Percentiles rank a stretch among this genome's conserved stretches.
phyloP scores from a whole-genome alignment of 2,888 invertebrate species.

The Lapara coniferarum region DNA sequence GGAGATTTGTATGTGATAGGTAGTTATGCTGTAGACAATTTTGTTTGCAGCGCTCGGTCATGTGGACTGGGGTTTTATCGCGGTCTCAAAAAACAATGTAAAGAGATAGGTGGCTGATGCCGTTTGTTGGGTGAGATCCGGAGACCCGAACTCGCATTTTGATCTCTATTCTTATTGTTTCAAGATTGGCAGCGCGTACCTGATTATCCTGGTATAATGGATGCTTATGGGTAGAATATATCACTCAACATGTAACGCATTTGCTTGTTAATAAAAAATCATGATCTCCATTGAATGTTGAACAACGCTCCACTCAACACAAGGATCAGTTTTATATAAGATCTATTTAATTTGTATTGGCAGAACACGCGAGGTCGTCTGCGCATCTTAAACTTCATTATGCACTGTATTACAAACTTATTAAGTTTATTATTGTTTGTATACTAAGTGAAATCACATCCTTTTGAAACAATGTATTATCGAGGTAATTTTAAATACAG shows the following conservation, averaged over 20 bases:
- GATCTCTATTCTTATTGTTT: background rate
- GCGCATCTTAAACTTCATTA: background rate
- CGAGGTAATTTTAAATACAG: slow-evolving; percentile 5
- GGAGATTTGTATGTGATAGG: too few species aligned
- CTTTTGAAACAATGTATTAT: background rate
- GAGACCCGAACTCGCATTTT: background rate
- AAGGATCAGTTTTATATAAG: slow-evolving; percentile 1
- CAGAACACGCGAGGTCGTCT: slow-evolving; percentile 9
- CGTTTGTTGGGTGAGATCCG: background rate
- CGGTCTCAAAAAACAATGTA: too few species aligned
- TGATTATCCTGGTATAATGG: too few species aligned
- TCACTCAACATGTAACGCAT: background rate
- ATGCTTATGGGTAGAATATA: background rate
- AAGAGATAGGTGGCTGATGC: too few species aligned
- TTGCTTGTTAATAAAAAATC: background rate
- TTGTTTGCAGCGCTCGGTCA: too few species aligned
- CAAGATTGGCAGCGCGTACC: too few species aligned
- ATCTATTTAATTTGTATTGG: slow-evolving; percentile 33
- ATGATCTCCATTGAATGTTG: background rate
- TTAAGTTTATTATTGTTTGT: background rate
- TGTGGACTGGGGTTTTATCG: too few species aligned
- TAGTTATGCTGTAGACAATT: too few species aligned
- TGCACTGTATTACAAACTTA: background rate
- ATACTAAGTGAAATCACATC: slow-evolving; percentile 7
- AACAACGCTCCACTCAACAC: background rate